Evolutionary conservation across 2,888 invertebrate genomes (phyloP).

Genomic region (Volucella inflata): DNA sequence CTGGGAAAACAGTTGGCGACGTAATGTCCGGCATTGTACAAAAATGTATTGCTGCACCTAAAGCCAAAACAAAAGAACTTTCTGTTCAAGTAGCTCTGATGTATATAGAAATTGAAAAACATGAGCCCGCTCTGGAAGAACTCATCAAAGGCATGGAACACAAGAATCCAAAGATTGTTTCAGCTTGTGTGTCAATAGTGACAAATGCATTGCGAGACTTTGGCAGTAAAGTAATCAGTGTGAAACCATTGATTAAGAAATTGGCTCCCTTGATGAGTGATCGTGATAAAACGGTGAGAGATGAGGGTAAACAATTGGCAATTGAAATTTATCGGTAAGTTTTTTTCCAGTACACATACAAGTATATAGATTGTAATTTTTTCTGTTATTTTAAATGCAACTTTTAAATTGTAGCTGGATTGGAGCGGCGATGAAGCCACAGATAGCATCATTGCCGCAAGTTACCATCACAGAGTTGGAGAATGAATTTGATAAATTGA

Average conservation of each 20-base stretch:
- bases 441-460: slow-evolving; percentile 93
- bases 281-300: slow-evolving; percentile 95
- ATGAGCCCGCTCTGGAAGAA: slow-evolving; percentile 94
- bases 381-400: not conserved
- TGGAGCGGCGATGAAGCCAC: slow-evolving; percentile 91
- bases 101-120: slow-evolving; percentile 98
- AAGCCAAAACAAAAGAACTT: slow-evolving; percentile 95
- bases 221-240: slow-evolving; percentile 94
- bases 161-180: slow-evolving; percentile 97
- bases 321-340: slow-evolving; percentile 93
- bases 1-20: slow-evolving; percentile 94
- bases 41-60: slow-evolving; percentile 96
- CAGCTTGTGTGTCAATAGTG: slow-evolving; percentile 91
- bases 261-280: slow-evolving; percentile 93
- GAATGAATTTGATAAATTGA: slow-evolving; percentile 91
- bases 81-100: slow-evolving; percentile 94
- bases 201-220: slow-evolving; percentile 93
- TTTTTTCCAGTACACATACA: not conserved
- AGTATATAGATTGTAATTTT: no score
- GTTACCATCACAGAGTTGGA: slow-evolving; percentile 95
- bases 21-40: slow-evolving; percentile 94
- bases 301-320: slow-evolving; percentile 95
- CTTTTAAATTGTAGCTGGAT: slow-evolving; percentile 88
- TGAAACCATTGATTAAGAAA: slow-evolving; percentile 95
- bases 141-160: slow-evolving; percentile 96